Conservation (phyloP, 1,140 invertebrate genomes). For the Drosophila mayri region DNA sequence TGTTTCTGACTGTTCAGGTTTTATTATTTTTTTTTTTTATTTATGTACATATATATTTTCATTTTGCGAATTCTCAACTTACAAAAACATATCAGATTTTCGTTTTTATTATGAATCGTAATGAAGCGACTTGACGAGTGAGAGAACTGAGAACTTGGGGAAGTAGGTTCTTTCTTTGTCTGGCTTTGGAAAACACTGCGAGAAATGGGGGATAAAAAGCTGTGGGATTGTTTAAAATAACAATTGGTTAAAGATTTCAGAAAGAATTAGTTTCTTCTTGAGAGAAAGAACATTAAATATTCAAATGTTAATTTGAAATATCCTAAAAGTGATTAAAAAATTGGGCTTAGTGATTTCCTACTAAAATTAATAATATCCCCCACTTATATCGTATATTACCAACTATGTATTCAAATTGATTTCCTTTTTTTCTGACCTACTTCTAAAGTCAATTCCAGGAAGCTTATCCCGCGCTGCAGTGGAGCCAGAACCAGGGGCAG, state of each 20-base stretch:
- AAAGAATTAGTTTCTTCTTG: no score
- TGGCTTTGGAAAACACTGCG: conserved; percentile 14
- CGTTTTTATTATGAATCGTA: conserved; percentile 79
- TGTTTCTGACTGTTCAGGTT: conserved; percentile 35
- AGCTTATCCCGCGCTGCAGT: conserved; percentile 37
- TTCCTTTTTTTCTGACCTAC: conserved; percentile 33
- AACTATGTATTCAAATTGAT: conserved; percentile 1
- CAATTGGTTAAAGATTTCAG: no score
- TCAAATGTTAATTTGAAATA: background rate
- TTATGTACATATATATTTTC: conserved; percentile 33
- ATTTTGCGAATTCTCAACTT: conserved; percentile 77
- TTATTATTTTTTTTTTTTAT: conserved; percentile 1
- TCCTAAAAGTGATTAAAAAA: background rate
- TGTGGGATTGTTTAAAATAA: background rate
- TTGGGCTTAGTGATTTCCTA: background rate
- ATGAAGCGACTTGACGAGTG: conserved; percentile 62
- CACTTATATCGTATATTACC: background rate
- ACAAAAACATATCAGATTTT: conserved; percentile 81
- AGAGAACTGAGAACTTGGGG: conserved; percentile 23
- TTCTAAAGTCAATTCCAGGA: conserved; percentile 10
- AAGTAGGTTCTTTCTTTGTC: conserved; percentile 36
- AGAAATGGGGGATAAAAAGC: background rate
- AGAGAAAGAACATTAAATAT: background rate
- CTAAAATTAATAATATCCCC: background rate
- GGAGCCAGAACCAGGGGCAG: conserved; percentile 4